A percentile compares a stretch with the other conserved stretches of the same genome.
Conservation (phyloP, 2,797 vertebrate species). For the Triplophysa yarkandensis region DNA sequence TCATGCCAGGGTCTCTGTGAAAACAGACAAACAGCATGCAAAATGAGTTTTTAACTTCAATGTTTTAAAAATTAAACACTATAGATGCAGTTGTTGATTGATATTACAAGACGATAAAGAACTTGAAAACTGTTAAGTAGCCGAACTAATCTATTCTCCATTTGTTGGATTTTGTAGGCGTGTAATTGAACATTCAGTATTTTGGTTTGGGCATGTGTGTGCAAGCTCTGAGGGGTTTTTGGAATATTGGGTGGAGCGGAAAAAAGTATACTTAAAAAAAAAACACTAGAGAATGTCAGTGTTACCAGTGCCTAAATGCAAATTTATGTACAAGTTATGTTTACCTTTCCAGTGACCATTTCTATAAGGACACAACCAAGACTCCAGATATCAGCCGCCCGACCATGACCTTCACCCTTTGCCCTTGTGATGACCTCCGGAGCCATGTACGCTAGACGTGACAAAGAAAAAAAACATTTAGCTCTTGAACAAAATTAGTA, state of each 20-base stretch:
- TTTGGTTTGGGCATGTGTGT: no score
- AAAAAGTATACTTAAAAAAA: no score
- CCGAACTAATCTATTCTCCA: no score
- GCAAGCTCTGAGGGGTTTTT: no score
- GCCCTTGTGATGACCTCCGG: conserved; percentile 98
- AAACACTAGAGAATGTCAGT: no score
- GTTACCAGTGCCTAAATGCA: no score
- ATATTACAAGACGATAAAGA: background rate
- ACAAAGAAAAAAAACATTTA: background rate
- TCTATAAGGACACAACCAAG: conserved; percentile 97
- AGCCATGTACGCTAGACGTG: conserved; percentile 91
- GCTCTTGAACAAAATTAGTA: no score
- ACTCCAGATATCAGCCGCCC: conserved; percentile 98
- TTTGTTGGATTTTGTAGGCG: no score
- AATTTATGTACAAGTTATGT: no score
- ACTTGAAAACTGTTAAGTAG: no score
- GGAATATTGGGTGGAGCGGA: no score
- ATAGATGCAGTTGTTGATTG: background rate
- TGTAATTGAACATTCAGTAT: no score
- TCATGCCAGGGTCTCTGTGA: conserved; percentile 96
- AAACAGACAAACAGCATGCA: background rate
- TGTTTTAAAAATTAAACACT: background rate
- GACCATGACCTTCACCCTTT: conserved; percentile 96
- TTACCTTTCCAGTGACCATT: conserved; percentile 99
- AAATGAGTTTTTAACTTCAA: background rate